Percentiles rank a stretch among this genome's conserved stretches.
These are phyloP conservation scores for Ivindomyrus marchei DNA, from an alignment of 2,113 vertebrate genomes.

Conservation along the genomic window DNA sequence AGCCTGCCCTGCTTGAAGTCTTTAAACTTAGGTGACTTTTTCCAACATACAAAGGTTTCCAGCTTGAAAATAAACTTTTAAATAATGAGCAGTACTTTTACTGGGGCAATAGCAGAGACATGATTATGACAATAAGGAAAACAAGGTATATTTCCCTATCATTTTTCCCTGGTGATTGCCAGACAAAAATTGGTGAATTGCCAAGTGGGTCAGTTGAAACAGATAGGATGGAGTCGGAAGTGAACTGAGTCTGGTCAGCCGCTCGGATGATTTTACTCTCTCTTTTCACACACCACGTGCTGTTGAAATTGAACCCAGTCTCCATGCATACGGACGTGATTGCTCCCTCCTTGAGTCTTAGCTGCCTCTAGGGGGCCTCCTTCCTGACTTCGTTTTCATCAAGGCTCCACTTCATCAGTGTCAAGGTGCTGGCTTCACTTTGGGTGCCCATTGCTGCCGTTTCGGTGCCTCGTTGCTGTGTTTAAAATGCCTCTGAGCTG, in stretches of 20 bases:
- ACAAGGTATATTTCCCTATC: background rate
- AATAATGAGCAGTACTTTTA: background rate
- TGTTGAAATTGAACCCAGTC: background rate
- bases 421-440: background rate
- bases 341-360: background rate
- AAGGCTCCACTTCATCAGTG: background rate
- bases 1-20: background rate
- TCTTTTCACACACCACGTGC: background rate
- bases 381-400: background rate
- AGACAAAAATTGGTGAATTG: background rate
- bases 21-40: background rate
- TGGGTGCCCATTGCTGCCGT: background rate
- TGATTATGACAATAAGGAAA: background rate
- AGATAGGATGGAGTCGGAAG: background rate
- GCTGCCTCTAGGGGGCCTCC: background rate
- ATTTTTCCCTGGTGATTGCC: background rate
- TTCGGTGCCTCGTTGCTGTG: background rate
- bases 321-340: background rate
- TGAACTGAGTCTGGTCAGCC: background rate
- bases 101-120: background rate
- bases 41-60: background rate
- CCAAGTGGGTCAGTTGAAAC: background rate
- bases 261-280: background rate
- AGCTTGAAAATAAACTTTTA: background rate
- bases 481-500: slow-evolving; percentile 15